These are phyloP conservation scores for Turnix velox DNA, from an alignment of 2,113 vertebrate genomes.

Conservation along the genomic window DNA sequence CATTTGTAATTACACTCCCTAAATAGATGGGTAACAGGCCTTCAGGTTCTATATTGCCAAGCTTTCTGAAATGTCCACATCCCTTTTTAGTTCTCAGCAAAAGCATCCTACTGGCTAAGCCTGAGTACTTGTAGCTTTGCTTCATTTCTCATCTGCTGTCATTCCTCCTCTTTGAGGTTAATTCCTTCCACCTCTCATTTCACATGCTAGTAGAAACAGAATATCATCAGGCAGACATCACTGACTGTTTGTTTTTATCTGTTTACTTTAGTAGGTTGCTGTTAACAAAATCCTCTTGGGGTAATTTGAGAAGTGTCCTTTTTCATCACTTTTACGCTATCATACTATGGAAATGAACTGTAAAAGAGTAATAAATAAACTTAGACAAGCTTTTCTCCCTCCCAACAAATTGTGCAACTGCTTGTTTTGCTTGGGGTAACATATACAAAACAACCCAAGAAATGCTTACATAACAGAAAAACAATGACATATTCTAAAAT, in stretches of 20 bases:
- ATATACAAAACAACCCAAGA: neutral
- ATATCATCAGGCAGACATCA: conserved; percentile 30
- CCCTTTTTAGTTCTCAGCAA: conserved; percentile 9
- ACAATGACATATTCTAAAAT: conserved; percentile 5
- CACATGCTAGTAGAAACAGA: conserved; percentile 9
- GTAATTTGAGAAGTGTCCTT: conserved; percentile 39
- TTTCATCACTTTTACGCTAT: conserved; percentile 27
- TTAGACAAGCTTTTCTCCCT: neutral
- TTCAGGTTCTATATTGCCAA: neutral
- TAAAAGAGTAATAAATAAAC: conserved; percentile 15
- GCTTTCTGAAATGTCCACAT: neutral
- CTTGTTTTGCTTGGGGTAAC: neutral
- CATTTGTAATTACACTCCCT: neutral
- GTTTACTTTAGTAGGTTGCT: neutral
- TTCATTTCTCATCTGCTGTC: conserved; percentile 48
- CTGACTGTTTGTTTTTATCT: conserved; percentile 38
- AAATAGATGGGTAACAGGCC: neutral
- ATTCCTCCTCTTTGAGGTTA: conserved; percentile 37
- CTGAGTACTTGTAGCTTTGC: neutral
- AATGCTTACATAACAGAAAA: conserved; percentile 17
- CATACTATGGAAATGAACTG: conserved; percentile 6
- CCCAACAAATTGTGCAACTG: neutral
- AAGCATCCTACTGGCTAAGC: neutral
- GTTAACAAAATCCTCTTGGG: conserved; percentile 30
- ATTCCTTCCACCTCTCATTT: conserved; percentile 48